Evolutionary conservation across 2,888 invertebrate species (phyloP).

Genomic region (Caenorhabditis sinica): DNA sequence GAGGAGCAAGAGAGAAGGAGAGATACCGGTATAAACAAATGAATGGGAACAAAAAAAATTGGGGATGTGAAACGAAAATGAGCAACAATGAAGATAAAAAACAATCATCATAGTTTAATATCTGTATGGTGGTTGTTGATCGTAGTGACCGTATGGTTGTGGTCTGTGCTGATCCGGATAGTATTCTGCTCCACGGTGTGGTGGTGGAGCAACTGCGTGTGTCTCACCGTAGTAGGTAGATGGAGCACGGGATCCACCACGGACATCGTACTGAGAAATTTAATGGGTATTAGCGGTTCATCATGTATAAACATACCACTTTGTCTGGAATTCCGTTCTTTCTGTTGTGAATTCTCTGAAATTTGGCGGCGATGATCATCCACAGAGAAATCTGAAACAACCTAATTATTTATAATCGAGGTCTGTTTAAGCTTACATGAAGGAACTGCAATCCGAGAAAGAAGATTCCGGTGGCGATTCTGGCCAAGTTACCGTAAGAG

Average conservation of each 20-base stretch:
- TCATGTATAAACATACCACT: slow-evolving; percentile 60
- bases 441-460: slow-evolving; percentile 83
- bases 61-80: slow-evolving; percentile 13
- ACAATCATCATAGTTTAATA: slow-evolving; percentile 30
- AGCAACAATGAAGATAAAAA: slow-evolving; percentile 4
- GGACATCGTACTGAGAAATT: slow-evolving; percentile 62
- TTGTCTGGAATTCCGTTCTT: slow-evolving; percentile 74
- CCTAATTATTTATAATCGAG: background rate
- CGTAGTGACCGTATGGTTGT: slow-evolving; percentile 51
- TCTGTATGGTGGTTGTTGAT: slow-evolving; percentile 61
- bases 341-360: slow-evolving; percentile 82
- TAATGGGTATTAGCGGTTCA: too few species aligned
- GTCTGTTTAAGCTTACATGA: slow-evolving; percentile 81
- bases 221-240: slow-evolving; percentile 67
- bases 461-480: slow-evolving; percentile 83
- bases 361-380: slow-evolving; percentile 83
- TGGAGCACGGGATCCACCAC: slow-evolving; percentile 65
- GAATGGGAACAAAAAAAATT: slow-evolving; percentile 2
- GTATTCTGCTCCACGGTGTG: slow-evolving; percentile 50
- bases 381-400: slow-evolving; percentile 82
- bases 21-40: slow-evolving; percentile 45
- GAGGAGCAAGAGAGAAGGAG: slow-evolving; percentile 25
- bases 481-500: slow-evolving; percentile 80
- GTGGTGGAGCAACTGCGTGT: slow-evolving; percentile 56
- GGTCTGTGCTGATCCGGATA: slow-evolving; percentile 47